Evolutionary conservation across 2,797 vertebrate species (phyloP).

Genomic region (Crypturellus tataupa): DNA sequence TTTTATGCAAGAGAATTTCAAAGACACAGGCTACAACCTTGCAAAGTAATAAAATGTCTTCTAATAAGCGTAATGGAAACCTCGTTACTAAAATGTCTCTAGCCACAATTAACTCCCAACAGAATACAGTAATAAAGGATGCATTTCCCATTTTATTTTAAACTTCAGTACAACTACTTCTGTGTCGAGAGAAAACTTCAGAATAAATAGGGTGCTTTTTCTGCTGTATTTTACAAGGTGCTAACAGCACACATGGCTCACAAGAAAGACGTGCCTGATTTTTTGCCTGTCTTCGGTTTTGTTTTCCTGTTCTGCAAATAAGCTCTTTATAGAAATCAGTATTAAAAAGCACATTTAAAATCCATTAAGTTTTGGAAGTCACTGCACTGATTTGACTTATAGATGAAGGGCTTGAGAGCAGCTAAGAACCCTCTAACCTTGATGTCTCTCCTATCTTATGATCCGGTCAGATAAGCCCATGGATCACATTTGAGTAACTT

Average conservation of each 20-base stretch:
- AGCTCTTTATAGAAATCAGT: background rate
- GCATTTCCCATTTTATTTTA: background rate
- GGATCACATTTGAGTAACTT: slow-evolving; percentile 16
- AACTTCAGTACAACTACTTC: background rate
- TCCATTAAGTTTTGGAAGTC: background rate
- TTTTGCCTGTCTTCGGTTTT: background rate
- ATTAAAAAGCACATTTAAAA: background rate
- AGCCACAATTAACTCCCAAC: background rate
- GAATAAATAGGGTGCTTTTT: background rate
- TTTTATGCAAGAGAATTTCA: background rate
- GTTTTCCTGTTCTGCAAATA: background rate
- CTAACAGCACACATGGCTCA: background rate
- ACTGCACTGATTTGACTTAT: background rate
- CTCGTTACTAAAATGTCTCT: background rate
- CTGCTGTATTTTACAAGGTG: background rate
- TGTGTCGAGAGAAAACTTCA: background rate
- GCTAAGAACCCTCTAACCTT: background rate
- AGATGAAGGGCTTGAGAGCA: background rate
- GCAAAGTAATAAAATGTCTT: slow-evolving; percentile 27
- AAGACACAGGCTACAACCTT: background rate
- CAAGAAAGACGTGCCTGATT: background rate
- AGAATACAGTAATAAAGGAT: background rate
- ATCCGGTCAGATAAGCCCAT: background rate
- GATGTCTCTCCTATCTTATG: background rate
- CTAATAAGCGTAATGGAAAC: background rate